phyloP scores from a whole-genome alignment of 2,888 invertebrate genomes.

The Eumerus sabulonum region DNA sequence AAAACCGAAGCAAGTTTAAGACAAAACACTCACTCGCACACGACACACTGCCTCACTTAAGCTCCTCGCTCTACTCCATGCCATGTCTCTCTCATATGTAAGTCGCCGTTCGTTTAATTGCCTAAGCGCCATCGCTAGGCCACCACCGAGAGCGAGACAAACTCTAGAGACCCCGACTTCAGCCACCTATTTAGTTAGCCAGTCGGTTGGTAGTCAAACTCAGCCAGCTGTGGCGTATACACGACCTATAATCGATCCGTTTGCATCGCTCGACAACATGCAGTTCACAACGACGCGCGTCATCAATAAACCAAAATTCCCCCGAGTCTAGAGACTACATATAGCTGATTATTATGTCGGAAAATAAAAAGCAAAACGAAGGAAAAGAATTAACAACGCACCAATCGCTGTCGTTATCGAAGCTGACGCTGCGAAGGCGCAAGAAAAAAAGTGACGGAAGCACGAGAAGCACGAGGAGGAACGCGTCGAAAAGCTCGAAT shows the following conservation, averaged over 20 bases:
- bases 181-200: constrained; percentile 43
- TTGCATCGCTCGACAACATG: constrained; percentile 13
- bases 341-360: constrained; percentile 59
- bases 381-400: constrained; percentile 64
- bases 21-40: constrained; percentile 16
- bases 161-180: constrained; percentile 34
- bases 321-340: constrained; percentile 20
- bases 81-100: too few species aligned
- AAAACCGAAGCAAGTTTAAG: constrained; percentile 11
- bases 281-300: constrained; percentile 15
- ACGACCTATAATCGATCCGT: constrained; percentile 25
- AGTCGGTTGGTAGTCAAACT: constrained; percentile 32
- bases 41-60: not conserved
- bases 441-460: constrained; percentile 17
- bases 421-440: constrained; percentile 59
- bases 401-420: constrained; percentile 49
- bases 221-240: constrained; percentile 45
- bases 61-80: too few species aligned
- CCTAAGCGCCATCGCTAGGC: not conserved
- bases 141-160: constrained; percentile 53
- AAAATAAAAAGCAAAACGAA: constrained; percentile 36
- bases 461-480: constrained; percentile 25
- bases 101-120: too few species aligned
- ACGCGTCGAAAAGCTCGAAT: constrained; percentile 62
- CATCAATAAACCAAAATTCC: constrained; percentile 3